Evolutionary conservation across 1,140 invertebrate genomes (phyloP), one percentile per base, ranked within the genome.

Genomic region (Tetragonula clypearis): DNA sequence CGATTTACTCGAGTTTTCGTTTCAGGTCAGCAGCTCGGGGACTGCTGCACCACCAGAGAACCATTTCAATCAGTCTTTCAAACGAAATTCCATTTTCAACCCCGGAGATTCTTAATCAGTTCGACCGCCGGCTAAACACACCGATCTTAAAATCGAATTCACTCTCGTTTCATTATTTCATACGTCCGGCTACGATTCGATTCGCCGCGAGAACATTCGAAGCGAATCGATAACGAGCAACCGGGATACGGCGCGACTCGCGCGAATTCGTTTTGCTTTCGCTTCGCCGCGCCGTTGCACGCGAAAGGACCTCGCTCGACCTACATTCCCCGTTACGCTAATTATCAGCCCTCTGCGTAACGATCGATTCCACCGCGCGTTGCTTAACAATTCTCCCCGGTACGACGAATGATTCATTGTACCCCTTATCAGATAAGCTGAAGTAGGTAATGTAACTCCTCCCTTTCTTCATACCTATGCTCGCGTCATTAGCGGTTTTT

Each of bases 11-110:
- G 41, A 56, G 66, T 71, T 35, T 53, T 26, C 35, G 66, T 41
- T n/a, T 2, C n/a, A 76, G 35, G 58, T 71, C 26, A 21, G 1
- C 19, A 19, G 8, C n/a, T 8, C 17, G n/a, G n/a, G 60, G 26
- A 12, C 41, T 19, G 35, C 66, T 60, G 2, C 30, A 1, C 15
- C 8, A 8, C 21, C 5, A 12, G 26, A 35, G 21, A 60, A 84
- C 56, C 15, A 69, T 69, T 84, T 79, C 65, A 55, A 79, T 82
- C 56, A 77, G 77, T 76, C 81, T 58, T 23, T 17, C 53, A 41
- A 62, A 19, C 15, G 26, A n/a, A 58, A 77, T 56, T 77, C 62
- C 30, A 66, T 77, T 82, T 73, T 56, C 65, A n/a, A n/a, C 19
- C 14, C 11, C 12, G 5, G 5, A 11, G 17, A 41, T 58, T 9